Conservation (phyloP, 2,113 vertebrate genomes). For the Astur gentilis region DNA sequence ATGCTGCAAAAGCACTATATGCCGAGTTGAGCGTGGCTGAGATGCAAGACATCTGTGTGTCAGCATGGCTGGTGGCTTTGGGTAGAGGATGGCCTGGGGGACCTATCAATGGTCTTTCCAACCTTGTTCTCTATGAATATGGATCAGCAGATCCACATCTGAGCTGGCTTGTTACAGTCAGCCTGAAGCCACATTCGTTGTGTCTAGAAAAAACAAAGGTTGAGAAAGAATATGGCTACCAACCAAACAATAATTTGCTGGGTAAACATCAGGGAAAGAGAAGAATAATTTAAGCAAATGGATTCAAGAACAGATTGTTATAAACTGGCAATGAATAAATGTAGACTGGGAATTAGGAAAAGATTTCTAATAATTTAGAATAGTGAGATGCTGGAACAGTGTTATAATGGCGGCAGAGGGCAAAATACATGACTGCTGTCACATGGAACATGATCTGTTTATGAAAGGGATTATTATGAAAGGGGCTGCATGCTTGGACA, state of each 20-base stretch:
- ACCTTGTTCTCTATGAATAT: background rate
- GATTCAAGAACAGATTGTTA: background rate
- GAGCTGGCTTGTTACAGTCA: background rate
- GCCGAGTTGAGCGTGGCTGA: background rate
- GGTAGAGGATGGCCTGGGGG: background rate
- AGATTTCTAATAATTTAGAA: background rate
- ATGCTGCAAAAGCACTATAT: background rate
- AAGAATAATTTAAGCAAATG: background rate
- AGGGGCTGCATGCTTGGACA: background rate
- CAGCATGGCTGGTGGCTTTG: background rate
- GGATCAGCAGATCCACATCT: background rate
- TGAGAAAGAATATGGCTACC: background rate
- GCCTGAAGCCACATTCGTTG: background rate
- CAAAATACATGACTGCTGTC: background rate
- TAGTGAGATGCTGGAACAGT: background rate
- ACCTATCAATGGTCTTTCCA: background rate
- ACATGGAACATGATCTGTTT: background rate
- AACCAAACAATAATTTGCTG: background rate
- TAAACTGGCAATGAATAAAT: background rate
- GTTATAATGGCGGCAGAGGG: background rate
- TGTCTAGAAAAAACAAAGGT: background rate
- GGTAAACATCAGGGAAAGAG: background rate
- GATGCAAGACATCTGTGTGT: background rate
- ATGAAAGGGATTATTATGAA: background rate
- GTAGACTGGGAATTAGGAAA: background rate